Percentiles rank a stretch among this genome's conserved stretches.
These are phyloP conservation scores for Lasioglossum morio DNA, from an alignment of 2,888 invertebrate species.

Conservation along the genomic window DNA sequence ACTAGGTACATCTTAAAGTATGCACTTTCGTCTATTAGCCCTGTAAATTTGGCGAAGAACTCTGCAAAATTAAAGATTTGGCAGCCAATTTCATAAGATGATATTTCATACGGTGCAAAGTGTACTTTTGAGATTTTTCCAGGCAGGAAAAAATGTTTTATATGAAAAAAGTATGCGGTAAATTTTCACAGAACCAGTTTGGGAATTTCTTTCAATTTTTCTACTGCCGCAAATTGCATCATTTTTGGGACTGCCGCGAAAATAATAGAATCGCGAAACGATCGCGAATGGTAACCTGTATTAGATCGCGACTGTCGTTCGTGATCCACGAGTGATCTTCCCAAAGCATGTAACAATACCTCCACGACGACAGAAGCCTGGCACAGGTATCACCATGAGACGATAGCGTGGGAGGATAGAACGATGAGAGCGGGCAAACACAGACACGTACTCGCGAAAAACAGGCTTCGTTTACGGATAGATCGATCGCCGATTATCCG, in stretches of 20 bases:
- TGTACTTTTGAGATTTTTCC: too few relatives aligned
- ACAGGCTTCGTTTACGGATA: not conserved
- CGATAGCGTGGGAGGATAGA: not conserved
- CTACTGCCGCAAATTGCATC: not conserved
- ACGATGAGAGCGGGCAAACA: not conserved
- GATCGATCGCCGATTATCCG: not conserved
- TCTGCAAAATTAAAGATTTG: not conserved
- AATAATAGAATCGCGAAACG: not conserved
- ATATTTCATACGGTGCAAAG: too few relatives aligned
- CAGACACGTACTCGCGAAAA: not conserved
- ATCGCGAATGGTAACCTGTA: constrained; percentile 49
- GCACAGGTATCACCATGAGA: constrained; percentile 50
- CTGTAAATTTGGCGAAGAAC: not conserved
- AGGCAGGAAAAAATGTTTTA: too few relatives aligned
- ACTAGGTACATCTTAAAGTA: too few relatives aligned
- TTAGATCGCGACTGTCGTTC: constrained; percentile 51
- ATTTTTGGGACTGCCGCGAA: not conserved
- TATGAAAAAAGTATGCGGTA: not conserved
- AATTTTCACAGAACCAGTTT: not conserved
- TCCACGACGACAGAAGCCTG: constrained; percentile 47
- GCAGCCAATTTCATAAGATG: not conserved
- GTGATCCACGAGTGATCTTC: constrained; percentile 11
- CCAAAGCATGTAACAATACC: not conserved
- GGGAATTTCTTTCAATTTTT: not conserved
- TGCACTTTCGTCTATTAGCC: not conserved